Evolutionary conservation across 2,113 vertebrate species (phyloP).

Genomic region (Poecile atricapillus): DNA sequence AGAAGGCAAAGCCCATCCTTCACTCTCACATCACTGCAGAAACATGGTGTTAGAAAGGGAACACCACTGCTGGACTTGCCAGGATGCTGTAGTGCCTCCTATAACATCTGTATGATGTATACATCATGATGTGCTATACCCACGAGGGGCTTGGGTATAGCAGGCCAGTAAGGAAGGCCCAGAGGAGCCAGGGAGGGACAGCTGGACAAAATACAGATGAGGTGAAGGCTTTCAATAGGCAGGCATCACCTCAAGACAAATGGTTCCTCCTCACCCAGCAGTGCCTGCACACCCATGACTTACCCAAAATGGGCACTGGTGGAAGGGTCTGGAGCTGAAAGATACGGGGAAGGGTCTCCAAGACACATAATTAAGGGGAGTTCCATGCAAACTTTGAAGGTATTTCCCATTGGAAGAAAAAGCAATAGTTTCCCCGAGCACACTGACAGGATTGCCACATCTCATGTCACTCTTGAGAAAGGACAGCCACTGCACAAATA

Average conservation of each 20-base stretch:
- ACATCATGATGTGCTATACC: neutral
- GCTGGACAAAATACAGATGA: neutral
- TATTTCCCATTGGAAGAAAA: neutral
- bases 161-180: neutral
- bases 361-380: neutral
- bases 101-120: neutral
- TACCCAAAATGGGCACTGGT: neutral
- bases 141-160: neutral
- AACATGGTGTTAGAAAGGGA: neutral
- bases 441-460: neutral
- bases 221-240: neutral
- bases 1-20: neutral
- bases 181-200: neutral
- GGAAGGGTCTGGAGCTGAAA: neutral
- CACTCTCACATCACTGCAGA: neutral
- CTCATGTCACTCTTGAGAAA: neutral
- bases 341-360: neutral
- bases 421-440: neutral
- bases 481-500: neutral
- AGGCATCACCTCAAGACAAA: neutral
- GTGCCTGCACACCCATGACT: neutral
- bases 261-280: neutral
- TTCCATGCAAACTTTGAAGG: neutral
- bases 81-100: neutral
- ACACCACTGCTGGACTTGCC: accelerated